Percentiles rank a stretch among this genome's conserved stretches.
Evolutionary conservation across 2,113 vertebrate species (phyloP).

Genomic region (Megaceryle torquata): DNA sequence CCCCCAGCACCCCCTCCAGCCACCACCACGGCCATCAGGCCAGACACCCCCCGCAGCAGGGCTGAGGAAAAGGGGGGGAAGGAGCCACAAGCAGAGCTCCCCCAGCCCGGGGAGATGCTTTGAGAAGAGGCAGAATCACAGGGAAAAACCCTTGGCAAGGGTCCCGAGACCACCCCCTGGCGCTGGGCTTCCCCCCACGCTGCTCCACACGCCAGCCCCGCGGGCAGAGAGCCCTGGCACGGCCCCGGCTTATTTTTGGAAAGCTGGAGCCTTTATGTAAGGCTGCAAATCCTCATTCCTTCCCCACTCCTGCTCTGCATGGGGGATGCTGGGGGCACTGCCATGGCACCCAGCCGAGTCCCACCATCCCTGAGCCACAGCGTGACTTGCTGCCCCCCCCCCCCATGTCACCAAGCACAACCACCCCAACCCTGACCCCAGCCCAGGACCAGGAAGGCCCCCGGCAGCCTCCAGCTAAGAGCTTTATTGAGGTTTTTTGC

Average conservation of each 20-base stretch:
- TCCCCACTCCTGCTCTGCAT: background rate
- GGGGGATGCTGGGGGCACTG: background rate
- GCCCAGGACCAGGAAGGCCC: background rate
- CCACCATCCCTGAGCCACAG: fast-evolving
- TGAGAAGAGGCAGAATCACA: background rate
- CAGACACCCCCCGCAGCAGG: fast-evolving
- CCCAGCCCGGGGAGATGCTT: background rate
- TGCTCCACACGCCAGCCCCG: fast-evolving
- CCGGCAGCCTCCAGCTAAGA: conserved; percentile 34
- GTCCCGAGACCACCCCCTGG: fast-evolving
- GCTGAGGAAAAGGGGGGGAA: background rate
- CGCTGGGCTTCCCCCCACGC: background rate
- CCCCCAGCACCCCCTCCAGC: background rate
- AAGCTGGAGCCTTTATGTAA: background rate
- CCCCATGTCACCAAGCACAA: no score
- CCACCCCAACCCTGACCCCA: background rate
- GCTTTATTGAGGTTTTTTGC: conserved; percentile 73
- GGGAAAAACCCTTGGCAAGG: background rate
- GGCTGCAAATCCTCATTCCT: fast-evolving
- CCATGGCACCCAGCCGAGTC: fast-evolving
- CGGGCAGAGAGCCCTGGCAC: background rate
- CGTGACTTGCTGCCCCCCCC: fast-evolving
- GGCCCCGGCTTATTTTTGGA: background rate
- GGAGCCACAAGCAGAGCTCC: background rate
- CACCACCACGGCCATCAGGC: background rate